Evolutionary conservation across 2,797 vertebrate species (phyloP), one percentile per base, ranked within the genome.

Genomic region (Cynodonichthys magdalenae): DNA sequence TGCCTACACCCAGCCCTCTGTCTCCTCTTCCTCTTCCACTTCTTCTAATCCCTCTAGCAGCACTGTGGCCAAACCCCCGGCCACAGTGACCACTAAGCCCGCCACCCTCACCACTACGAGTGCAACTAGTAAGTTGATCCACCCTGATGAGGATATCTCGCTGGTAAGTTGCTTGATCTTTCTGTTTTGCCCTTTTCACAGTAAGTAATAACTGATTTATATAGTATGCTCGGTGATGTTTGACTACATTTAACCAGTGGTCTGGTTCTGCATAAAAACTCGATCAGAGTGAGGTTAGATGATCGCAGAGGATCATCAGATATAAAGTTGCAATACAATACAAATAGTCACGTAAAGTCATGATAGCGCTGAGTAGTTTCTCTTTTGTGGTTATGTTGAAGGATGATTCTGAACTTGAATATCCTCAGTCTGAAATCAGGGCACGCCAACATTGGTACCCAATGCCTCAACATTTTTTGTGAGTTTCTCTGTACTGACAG

Each of bases 71-170:
- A 99, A 99, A 86, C 94, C 95, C 90, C 94, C 96, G 12, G 93
- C 95, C 61, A 94, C 96, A 60, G 95, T 96, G 89, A 95, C 96
- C 93, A 96, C 94, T 96, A 99, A 99, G 94, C 97, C 97, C 81
- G 96, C 97, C 87, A 96, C 96, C 70, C 95, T 99, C 88, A 96
- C 96, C 74, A 96, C 96, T 79, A 95, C 95, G 93, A 99, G 97
- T 95, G 98, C 98, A 94, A 99, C 97, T 94, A 99, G 98, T 99
- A 99, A 99, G 98, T 99, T 99, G 97, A 99, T 99, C 96, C 97
- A 99, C 87, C 98, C 97, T 94, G 98, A 99, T 98, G 98, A 99
- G 95, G 97, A 98, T 96, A 96, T 98, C 94, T 99, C 98, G 71
- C 94, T 99, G 97, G 98, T 99, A 95, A 99, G 98, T 99, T 87